These are phyloP conservation scores for Gymnogyps californianus DNA, from an alignment of 2,113 vertebrate genomes.

Conservation along the genomic window DNA sequence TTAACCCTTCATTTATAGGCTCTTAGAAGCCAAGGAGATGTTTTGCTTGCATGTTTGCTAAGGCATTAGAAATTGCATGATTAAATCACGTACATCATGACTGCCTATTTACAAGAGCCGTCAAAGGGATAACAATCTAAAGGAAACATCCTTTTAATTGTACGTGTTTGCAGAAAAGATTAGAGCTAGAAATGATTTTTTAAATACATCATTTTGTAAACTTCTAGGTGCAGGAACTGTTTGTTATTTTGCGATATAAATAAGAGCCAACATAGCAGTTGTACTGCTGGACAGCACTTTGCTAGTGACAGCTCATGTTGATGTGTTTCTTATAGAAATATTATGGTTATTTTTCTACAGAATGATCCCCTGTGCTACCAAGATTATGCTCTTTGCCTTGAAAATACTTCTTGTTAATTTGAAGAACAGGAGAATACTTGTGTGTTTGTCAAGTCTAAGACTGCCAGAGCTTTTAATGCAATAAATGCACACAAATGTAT, in stretches of 20 bases:
- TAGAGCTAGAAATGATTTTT: slow-evolving; percentile 40
- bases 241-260: not conserved
- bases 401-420: not conserved
- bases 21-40: not conserved
- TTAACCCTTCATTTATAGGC: slow-evolving; percentile 69
- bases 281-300: not conserved
- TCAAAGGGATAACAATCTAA: not conserved
- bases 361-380: not conserved
- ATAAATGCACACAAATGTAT: not conserved
- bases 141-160: slow-evolving; percentile 3
- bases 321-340: not conserved
- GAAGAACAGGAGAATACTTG: not conserved
- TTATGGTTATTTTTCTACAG: not conserved
- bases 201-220: not conserved
- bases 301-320: not conserved
- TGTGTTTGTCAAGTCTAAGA: not conserved
- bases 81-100: not conserved
- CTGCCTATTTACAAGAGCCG: not conserved
- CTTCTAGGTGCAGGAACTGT: not conserved
- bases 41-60: not conserved
- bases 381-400: not conserved
- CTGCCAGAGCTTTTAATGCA: not conserved
- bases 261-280: not conserved
- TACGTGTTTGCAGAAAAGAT: slow-evolving; percentile 29
- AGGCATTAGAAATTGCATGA: not conserved